A percentile compares a stretch with the other conserved stretches of the same genome.
Evolutionary conservation across 2,888 invertebrate genomes (phyloP).

Genomic region (Brassicogethes aeneus): DNA sequence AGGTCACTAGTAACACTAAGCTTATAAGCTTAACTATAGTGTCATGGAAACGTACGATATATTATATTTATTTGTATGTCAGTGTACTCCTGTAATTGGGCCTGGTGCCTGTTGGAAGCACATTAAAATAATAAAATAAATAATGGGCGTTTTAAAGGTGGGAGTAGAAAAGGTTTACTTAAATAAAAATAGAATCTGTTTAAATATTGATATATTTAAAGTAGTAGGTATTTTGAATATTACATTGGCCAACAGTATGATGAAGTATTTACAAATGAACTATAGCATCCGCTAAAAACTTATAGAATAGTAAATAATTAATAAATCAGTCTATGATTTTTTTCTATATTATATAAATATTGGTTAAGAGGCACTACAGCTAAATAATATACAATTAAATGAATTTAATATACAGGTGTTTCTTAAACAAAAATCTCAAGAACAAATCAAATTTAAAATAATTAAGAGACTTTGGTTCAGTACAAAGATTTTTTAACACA

Average conservation of each 20-base stretch:
- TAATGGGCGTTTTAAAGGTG: no score
- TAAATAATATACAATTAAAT: conserved; percentile 10
- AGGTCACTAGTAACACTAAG: no score
- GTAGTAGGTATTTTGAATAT: no score
- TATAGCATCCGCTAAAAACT: not conserved
- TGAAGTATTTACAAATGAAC: not conserved
- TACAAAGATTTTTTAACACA: conserved; percentile 6
- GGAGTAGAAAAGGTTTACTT: no score
- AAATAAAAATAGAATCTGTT: no score
- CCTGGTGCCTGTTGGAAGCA: no score
- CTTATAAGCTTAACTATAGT: no score
- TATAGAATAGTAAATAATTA: not conserved
- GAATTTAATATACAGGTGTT: not conserved
- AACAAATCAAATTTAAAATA: not conserved
- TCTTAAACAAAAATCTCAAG: not conserved
- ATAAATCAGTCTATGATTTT: conserved; percentile 18
- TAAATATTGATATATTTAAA: no score
- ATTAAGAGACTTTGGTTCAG: not conserved
- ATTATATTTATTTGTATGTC: no score
- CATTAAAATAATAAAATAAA: no score
- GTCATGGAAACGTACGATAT: no score
- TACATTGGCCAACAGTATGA: not conserved
- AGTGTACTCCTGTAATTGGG: no score
- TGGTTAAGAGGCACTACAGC: conserved; percentile 17
- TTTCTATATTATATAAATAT: conserved; percentile 10